Evolutionary conservation across 2,888 invertebrate genomes (phyloP), one percentile per base, ranked within the genome.

Genomic region (Platynereis dumerilii): DNA sequence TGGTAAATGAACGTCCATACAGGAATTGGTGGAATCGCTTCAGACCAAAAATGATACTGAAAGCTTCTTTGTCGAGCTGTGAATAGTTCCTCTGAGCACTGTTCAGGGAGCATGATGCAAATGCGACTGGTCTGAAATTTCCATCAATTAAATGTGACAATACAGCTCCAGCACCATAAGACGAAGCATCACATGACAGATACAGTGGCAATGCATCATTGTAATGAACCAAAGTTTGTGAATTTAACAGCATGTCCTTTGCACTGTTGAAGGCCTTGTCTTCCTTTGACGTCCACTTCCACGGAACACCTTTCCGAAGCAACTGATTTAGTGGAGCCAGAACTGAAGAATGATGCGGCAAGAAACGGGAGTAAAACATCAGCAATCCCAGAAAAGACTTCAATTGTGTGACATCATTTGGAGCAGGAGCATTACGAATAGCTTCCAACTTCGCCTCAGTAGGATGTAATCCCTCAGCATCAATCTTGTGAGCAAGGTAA

Each of bases 81-180:
- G 57, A 42, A 27, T 64, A 64, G n/a, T 59, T 64, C 22, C 39
- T 34, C 24, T 64, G 59, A n/a, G 64, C 53, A 17, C 17, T 17
- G 15, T 2, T 64, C 39, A 64, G 7, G 7, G 56, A 27, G 15
- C 45, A n/a, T n/a, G 62, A 62, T 26, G 62, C 62, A 44, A 56
- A 62, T n/a, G 20, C 26, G n/a, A 56, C 44, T 17, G 62, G 62
- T 27, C 44, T 24, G 42, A 55, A 55, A 7, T n/a, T 42, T 42
- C 62, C 62, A 55, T 55, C 45, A 3, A 26, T n/a, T 15, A 48
- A 5, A 42, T 27, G 55, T 10, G 61, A 62, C 5, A 62, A 24
- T 1, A 56, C 55, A 17, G 61, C 61, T 15, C 55, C 55, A 12
- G 54, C 22, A 20, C 42, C 61, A 7, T 55, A 55, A 29, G 54